Conservation (phyloP, 2,888 invertebrate genomes). For the Anodontia alba region DNA sequence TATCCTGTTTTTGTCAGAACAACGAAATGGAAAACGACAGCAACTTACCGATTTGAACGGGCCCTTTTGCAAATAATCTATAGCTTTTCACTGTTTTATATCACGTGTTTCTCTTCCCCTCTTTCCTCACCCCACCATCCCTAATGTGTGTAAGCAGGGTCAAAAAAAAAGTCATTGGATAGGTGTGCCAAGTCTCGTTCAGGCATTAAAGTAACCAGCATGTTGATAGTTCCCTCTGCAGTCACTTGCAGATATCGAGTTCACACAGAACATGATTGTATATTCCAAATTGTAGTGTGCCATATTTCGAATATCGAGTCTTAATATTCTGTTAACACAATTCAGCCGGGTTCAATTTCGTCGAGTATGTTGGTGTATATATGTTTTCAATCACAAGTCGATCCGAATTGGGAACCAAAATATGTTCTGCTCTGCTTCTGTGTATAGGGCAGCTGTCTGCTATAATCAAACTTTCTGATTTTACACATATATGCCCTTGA, state of each 20-base stretch:
- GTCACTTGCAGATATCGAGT: neutral
- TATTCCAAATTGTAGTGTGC: slow-evolving; percentile 19
- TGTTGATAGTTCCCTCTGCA: slow-evolving; percentile 16
- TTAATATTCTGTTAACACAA: slow-evolving; percentile 25
- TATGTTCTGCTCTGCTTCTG: neutral
- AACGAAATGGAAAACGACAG: too few relatives aligned
- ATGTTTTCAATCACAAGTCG: neutral
- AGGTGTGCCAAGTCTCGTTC: too few relatives aligned
- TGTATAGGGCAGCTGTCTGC: neutral
- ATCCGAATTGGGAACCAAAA: neutral
- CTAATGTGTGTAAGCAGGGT: too few relatives aligned
- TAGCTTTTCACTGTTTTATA: too few relatives aligned
- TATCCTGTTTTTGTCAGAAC: too few relatives aligned
- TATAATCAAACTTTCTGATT: neutral
- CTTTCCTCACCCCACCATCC: too few relatives aligned
- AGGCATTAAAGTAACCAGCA: slow-evolving; percentile 5
- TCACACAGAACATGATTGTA: neutral
- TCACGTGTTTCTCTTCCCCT: too few relatives aligned
- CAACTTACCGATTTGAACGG: too few relatives aligned
- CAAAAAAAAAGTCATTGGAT: too few relatives aligned
- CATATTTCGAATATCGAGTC: neutral
- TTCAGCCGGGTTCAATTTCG: slow-evolving; percentile 7
- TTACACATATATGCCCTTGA: neutral
- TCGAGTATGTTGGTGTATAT: neutral
- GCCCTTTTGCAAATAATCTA: too few relatives aligned